These are phyloP conservation scores for Mimachlamys varia DNA, from an alignment of 2,888 invertebrate genomes.

Conservation along the genomic window DNA sequence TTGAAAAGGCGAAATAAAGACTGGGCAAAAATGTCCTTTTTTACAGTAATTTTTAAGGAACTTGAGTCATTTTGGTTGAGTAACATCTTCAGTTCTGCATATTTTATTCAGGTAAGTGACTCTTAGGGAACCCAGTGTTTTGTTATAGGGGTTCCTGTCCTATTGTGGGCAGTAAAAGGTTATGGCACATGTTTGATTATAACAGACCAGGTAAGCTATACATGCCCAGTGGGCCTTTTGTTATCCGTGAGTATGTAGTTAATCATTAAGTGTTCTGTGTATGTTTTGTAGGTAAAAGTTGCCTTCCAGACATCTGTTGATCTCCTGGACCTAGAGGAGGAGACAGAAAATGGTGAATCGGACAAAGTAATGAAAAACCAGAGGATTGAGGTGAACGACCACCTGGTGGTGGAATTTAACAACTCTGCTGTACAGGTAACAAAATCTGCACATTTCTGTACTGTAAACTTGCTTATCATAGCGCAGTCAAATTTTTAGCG, in stretches of 20 bases:
- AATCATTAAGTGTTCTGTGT: background rate
- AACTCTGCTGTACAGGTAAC: constrained; percentile 75
- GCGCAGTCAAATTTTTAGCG: too few relatives aligned
- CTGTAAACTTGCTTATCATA: too few relatives aligned
- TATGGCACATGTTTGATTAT: too few relatives aligned
- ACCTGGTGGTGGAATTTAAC: constrained; percentile 75
- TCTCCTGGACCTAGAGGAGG: constrained; percentile 63
- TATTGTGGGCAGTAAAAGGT: too few relatives aligned
- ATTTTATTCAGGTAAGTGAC: too few relatives aligned
- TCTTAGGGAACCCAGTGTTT: too few relatives aligned
- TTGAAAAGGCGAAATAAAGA: too few relatives aligned
- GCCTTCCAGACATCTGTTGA: constrained; percentile 72
- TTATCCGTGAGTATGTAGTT: background rate
- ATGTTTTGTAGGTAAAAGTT: constrained; percentile 72
- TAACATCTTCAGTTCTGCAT: too few relatives aligned
- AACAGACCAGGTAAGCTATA: background rate
- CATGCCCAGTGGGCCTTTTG: background rate
- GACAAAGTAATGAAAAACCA: constrained; percentile 43
- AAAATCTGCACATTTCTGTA: background rate
- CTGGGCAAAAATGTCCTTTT: too few relatives aligned
- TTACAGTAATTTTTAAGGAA: too few relatives aligned
- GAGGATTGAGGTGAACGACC: constrained; percentile 64
- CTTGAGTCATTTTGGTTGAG: too few relatives aligned
- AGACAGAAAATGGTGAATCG: constrained; percentile 54
- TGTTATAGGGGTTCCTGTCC: too few relatives aligned